phyloP scores from a whole-genome alignment of 2,113 vertebrate species.

The Orycteropus afer region DNA sequence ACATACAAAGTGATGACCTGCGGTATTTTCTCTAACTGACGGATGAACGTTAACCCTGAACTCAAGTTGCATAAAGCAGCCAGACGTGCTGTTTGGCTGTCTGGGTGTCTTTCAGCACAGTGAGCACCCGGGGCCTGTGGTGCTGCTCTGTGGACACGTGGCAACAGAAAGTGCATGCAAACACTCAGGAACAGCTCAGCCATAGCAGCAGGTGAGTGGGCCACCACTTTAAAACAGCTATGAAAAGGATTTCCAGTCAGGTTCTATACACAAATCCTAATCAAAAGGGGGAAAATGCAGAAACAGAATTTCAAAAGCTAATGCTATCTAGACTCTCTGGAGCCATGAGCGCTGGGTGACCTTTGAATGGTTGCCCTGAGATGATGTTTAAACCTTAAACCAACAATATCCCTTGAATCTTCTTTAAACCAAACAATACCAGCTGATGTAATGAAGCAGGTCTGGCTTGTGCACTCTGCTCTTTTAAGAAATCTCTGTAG shows the following conservation, averaged over 20 bases:
- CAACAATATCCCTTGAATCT: too few species aligned
- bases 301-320: background rate
- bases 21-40: background rate
- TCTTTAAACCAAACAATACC: too few species aligned
- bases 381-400: too few species aligned
- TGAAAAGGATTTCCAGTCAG: background rate
- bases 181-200: background rate
- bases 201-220: background rate
- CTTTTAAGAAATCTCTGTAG: too few species aligned
- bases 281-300: background rate
- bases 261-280: background rate
- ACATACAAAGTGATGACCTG: background rate
- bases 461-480: too few species aligned
- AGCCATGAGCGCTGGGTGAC: too few species aligned
- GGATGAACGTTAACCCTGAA: background rate
- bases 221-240: background rate
- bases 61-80: too few species aligned
- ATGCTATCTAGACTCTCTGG: too few species aligned
- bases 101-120: background rate
- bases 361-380: too few species aligned
- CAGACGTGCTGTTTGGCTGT: accelerated
- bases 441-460: too few species aligned
- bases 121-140: accelerated
- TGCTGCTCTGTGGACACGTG: background rate
- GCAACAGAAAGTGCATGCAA: accelerated